Conservation (phyloP, 2,888 invertebrate species). For the Crioceris asparagi region DNA sequence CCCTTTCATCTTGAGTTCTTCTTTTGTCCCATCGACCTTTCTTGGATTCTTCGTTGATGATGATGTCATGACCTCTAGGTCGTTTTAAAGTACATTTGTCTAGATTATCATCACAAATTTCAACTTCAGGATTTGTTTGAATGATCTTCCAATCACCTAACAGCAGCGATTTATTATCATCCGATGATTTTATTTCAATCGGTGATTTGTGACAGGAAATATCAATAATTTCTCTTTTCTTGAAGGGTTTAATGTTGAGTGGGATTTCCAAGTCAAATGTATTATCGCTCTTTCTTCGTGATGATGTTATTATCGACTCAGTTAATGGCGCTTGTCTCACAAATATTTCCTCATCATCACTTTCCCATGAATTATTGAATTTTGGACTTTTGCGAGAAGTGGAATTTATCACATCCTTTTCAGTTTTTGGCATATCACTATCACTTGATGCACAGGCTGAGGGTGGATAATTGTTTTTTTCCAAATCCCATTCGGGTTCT, state of each 20-base stretch:
- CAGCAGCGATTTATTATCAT: too few relatives aligned
- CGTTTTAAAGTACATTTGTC: too few relatives aligned
- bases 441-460: too few relatives aligned
- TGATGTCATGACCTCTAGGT: too few relatives aligned
- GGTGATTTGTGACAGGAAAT: not conserved
- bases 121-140: too few relatives aligned
- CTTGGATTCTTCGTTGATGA: too few relatives aligned
- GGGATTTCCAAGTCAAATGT: constrained; percentile 22
- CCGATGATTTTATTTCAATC: too few relatives aligned
- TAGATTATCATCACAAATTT: too few relatives aligned
- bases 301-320: not conserved
- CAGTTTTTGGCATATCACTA: constrained; percentile 1
- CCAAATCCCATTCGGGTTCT: too few relatives aligned
- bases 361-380: constrained; percentile 27
- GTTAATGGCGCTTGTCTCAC: constrained; percentile 6
- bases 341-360: constrained; percentile 27
- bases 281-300: not conserved
- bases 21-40: constrained; percentile 16
- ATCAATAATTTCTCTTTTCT: constrained; percentile 16
- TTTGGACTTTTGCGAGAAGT: constrained; percentile 9
- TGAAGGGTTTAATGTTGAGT: constrained; percentile 23
- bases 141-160: too few relatives aligned
- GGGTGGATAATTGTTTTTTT: too few relatives aligned
- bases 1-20: not conserved
- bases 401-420: not conserved